These are phyloP conservation scores for Cinara cedri DNA, from an alignment of 2,888 invertebrate species.

Conservation along the genomic window DNA sequence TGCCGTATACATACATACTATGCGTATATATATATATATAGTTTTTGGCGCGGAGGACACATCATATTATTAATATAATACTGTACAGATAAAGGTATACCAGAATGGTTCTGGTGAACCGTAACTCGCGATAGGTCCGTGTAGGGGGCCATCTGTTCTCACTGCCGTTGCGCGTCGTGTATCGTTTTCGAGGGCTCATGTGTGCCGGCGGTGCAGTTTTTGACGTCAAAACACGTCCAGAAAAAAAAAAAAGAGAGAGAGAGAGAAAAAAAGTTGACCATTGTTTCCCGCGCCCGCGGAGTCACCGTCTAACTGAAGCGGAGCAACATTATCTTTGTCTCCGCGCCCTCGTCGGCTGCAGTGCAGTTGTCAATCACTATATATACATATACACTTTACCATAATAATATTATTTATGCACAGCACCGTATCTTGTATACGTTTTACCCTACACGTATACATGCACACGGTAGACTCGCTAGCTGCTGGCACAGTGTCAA, in stretches of 20 bases:
- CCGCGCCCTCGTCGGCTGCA: slow-evolving; percentile 6
- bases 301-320: slow-evolving; percentile 22
- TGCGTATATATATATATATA: not conserved
- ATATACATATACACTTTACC: too few relatives aligned
- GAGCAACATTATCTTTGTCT: slow-evolving; percentile 7
- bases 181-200: slow-evolving; percentile 24
- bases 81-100: slow-evolving; percentile 3
- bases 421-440: not conserved
- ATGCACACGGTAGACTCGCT: not conserved
- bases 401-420: too few relatives aligned
- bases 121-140: slow-evolving; percentile 31
- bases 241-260: too few relatives aligned
- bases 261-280: slow-evolving; percentile 13
- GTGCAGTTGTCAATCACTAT: slow-evolving; percentile 41
- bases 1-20: too few relatives aligned
- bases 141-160: slow-evolving; percentile 49
- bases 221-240: slow-evolving; percentile 34
- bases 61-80: too few relatives aligned
- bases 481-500: not conserved
- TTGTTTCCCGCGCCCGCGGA: slow-evolving; percentile 36
- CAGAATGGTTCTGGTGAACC: slow-evolving; percentile 33
- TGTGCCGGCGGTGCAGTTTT: not conserved
- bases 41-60: too few relatives aligned
- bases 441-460: slow-evolving; percentile 9
- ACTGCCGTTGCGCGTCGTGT: slow-evolving; percentile 1